Percentiles rank a stretch among this genome's conserved stretches.
These are phyloP conservation scores for Delphinus delphis DNA, from an alignment of 2,113 vertebrate species.

Conservation along the genomic window DNA sequence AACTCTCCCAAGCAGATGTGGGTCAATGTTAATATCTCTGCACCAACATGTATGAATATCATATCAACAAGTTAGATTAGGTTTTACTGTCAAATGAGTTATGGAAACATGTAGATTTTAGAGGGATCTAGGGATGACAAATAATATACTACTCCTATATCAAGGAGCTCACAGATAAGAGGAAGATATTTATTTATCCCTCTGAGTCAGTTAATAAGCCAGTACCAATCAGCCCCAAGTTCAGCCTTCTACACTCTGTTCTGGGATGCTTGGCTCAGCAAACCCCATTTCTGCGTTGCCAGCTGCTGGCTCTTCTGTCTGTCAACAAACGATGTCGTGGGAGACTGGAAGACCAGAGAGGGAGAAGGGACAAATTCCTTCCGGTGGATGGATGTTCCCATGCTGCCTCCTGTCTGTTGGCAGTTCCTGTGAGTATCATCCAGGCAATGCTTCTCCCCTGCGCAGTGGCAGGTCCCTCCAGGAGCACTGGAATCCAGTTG, in stretches of 20 bases:
- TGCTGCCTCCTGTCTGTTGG: background rate
- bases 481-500: background rate
- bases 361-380: background rate
- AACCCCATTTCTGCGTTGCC: background rate
- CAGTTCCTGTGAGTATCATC: background rate
- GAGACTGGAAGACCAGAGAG: background rate
- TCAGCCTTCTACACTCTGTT: background rate
- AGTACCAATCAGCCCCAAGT: background rate
- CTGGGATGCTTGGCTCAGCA: background rate
- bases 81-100: background rate
- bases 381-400: background rate
- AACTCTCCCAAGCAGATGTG: background rate
- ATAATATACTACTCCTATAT: background rate
- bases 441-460: background rate
- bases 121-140: background rate
- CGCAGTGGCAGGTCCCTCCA: background rate
- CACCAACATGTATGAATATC: background rate
- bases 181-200: background rate
- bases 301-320: background rate
- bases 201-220: background rate
- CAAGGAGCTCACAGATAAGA: background rate
- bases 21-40: background rate
- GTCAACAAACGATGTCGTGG: background rate
- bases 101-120: background rate
- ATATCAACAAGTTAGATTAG: background rate